A percentile compares a stretch with the other conserved stretches of the same genome.
Evolutionary conservation across 2,888 invertebrate genomes (phyloP).

Genomic region (Nymphalis c-album): DNA sequence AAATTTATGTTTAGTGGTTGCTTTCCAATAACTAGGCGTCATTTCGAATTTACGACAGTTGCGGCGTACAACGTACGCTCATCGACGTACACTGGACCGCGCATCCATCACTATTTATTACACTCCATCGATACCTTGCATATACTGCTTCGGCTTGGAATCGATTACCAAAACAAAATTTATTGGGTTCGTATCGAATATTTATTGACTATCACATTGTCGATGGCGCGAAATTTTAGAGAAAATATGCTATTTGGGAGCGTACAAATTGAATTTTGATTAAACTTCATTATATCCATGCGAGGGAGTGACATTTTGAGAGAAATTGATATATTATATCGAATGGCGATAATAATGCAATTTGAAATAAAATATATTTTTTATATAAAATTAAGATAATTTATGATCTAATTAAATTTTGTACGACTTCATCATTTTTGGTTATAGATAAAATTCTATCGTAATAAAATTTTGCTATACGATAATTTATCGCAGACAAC

Average conservation of each 20-base stretch:
- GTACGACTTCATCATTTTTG: no score
- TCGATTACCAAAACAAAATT: conserved; percentile 43
- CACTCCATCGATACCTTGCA: conserved; percentile 37
- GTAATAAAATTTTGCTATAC: no score
- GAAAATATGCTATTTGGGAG: conserved; percentile 32
- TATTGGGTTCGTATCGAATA: conserved; percentile 39
- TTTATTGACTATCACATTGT: conserved; percentile 40
- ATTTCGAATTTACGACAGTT: conserved; percentile 56
- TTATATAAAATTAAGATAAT: no score
- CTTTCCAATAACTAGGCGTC: conserved; percentile 48
- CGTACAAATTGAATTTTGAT: conserved; percentile 33
- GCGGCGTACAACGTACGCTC: conserved; percentile 32
- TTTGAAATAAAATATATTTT: background rate
- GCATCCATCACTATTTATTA: conserved; percentile 54
- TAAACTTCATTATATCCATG: conserved; percentile 35
- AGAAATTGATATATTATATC: conserved; percentile 15
- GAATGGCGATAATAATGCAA: conserved; percentile 2
- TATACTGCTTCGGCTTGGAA: conserved; percentile 38
- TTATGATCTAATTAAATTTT: no score
- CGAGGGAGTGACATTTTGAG: conserved; percentile 21
- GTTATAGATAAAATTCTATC: no score
- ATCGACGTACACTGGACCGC: conserved; percentile 29
- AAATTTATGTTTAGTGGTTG: conserved; percentile 48
- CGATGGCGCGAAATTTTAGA: conserved; percentile 32
- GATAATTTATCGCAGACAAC: no score